These are phyloP conservation scores for Monomorium pharaonis DNA, from an alignment of 1,140 invertebrate genomes.

Conservation along the genomic window DNA sequence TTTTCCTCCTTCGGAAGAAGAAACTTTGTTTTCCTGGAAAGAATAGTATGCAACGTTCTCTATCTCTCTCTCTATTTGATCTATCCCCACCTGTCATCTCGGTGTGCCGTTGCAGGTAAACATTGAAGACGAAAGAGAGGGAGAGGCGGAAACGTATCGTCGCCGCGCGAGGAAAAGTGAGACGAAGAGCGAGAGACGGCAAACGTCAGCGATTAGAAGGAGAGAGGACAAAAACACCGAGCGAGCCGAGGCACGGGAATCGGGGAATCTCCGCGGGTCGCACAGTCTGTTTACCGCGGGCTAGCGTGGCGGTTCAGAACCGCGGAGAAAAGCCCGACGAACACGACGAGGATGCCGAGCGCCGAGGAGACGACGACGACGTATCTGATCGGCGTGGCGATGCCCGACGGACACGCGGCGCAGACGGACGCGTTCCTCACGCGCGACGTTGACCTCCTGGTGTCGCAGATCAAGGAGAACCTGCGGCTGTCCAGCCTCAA, in stretches of 20 bases:
- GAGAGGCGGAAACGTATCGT: constrained; percentile 11
- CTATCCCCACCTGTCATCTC: no score
- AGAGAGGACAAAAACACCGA: not conserved
- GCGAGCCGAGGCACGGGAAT: no score
- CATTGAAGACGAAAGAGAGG: constrained; percentile 25
- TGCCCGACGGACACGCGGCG: constrained; percentile 76
- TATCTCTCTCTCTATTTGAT: no score
- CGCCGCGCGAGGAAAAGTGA: constrained; percentile 27
- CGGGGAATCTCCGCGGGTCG: no score
- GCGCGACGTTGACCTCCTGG: constrained; percentile 88
- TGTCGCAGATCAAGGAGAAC: constrained; percentile 90
- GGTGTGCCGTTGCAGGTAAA: not conserved
- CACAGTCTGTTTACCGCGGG: not conserved
- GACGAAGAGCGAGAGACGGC: constrained; percentile 42
- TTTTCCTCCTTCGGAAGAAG: not conserved
- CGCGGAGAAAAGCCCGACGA: no score
- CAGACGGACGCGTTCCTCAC: constrained; percentile 84
- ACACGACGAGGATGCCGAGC: constrained; percentile 83
- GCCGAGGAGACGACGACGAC: constrained; percentile 83
- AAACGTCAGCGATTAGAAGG: not conserved
- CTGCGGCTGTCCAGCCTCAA: constrained; percentile 86
- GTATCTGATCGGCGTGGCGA: constrained; percentile 82
- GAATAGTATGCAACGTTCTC: not conserved
- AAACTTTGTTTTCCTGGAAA: not conserved
- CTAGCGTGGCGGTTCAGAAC: constrained; percentile 37